Base-by-base conservation (phyloP, 2,888 invertebrate species). In the Tupiocoris notatus region DNA sequence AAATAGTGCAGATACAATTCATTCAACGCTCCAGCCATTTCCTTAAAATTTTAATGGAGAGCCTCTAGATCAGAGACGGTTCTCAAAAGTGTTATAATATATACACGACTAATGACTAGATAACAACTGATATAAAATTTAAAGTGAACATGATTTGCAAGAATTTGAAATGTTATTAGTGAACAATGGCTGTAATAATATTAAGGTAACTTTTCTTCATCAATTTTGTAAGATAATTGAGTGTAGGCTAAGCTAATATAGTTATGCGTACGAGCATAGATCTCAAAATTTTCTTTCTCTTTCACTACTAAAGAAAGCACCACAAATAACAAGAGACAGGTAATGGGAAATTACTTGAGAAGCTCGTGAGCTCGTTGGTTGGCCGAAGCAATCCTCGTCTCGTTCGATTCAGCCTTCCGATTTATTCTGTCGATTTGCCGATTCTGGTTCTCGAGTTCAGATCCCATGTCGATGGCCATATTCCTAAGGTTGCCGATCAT, bases 391-490 rank as follows among this genome's bases (percentile, higher is more conserved):
- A 97, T 96, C 88, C 96, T 92, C 84, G 92, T 92, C 88, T 95
- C 94, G 87, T 97, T 97, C 82, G 96, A 94, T 86, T 92, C 92
- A 82, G 91, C 93, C 91, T 99, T 99, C 86, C 93, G 92, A 87
- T 97, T 97, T 87, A 99, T 95, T 86, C 97, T 92, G 87, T 97
- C 97, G 83, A 99, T 88, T 87, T 98, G 98, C 83, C 92, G 88
- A 86, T 99, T 99, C 87, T 99, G 99, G 86, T 97, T 96, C 86
- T 95, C 94, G 80, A 98, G 89, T 85, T 98, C 98, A 81, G 94
- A 96, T 82, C 98, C 98, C 98, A 99, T 99, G 85, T 99, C 99
- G 81, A 99, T 91, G 73, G 99, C 99, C 99, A 99, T 99, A 87
- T 99, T 99, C 83, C 98, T 93, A 83, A 99, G 88, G 85, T 99